Evolutionary conservation across 2,888 invertebrate genomes (phyloP).

Genomic region (Hyalella azteca): DNA sequence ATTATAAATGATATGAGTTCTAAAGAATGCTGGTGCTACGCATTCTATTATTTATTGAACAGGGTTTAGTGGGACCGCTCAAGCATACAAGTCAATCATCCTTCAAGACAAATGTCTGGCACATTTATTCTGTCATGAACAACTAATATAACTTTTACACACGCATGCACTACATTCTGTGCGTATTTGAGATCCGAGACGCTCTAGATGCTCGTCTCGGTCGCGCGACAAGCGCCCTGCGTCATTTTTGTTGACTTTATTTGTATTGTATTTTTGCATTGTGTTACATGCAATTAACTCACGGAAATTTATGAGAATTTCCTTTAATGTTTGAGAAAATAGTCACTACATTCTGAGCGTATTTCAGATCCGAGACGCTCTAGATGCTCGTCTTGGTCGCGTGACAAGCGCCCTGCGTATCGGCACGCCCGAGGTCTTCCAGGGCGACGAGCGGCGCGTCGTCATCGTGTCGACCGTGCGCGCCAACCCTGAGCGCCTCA

Average conservation of each 20-base stretch:
- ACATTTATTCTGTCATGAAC: too few relatives aligned
- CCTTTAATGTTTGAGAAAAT: neutral
- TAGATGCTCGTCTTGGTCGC: neutral
- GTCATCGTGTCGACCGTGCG: slow-evolving; percentile 75
- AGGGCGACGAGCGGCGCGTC: slow-evolving; percentile 78
- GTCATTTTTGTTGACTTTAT: neutral
- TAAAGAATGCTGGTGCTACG: too few relatives aligned
- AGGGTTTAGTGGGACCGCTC: too few relatives aligned
- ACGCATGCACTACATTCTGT: neutral
- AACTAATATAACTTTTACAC: too few relatives aligned
- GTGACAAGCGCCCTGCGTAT: slow-evolving; percentile 69
- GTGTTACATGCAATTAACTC: neutral
- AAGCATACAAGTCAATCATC: too few relatives aligned
- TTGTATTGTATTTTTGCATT: neutral
- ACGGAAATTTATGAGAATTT: neutral
- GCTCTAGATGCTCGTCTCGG: neutral
- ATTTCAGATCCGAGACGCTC: neutral
- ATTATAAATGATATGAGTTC: too few relatives aligned
- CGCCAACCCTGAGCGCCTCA: slow-evolving; percentile 62
- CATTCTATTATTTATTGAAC: too few relatives aligned
- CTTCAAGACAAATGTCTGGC: too few relatives aligned
- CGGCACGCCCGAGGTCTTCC: slow-evolving; percentile 69
- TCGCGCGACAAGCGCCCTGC: neutral
- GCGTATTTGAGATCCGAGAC: neutral
- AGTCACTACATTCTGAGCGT: neutral